Conservation (phyloP, 2,797 vertebrate species). For the Notoglanidium macrostoma region DNA sequence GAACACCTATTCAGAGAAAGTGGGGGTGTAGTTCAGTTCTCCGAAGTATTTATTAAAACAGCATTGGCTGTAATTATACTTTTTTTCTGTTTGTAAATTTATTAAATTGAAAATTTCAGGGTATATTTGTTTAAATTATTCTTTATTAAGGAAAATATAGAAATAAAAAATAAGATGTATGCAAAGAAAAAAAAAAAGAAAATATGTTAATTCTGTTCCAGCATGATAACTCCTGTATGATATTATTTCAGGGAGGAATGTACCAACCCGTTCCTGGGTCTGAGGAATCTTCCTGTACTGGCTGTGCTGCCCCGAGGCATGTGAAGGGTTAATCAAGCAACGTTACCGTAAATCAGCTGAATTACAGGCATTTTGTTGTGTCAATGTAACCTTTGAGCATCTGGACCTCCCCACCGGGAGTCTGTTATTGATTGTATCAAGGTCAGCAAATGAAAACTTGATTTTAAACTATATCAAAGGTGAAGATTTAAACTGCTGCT, state of each 20-base stretch:
- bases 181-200: too few relatives aligned
- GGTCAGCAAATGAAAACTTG: background rate
- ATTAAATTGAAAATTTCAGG: background rate
- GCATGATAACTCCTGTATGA: background rate
- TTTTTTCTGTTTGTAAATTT: background rate
- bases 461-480: background rate
- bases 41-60: background rate
- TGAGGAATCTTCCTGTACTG: too few relatives aligned
- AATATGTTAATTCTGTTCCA: background rate
- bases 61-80: background rate
- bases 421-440: background rate
- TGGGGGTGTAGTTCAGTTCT: background rate
- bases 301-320: background rate
- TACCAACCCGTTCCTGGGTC: background rate
- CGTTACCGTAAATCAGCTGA: slow-evolving; percentile 35
- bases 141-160: too few relatives aligned
- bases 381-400: slow-evolving; percentile 50
- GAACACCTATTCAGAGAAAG: background rate
- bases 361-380: slow-evolving; percentile 5
- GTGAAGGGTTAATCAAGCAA: background rate
- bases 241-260: background rate
- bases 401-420: background rate
- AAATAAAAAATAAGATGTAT: background rate
- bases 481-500: background rate
- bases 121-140: background rate